Evolutionary conservation across 1,140 invertebrate species (phyloP), one percentile per base, ranked within the genome.

Genomic region (Mactra quadrangularis): DNA sequence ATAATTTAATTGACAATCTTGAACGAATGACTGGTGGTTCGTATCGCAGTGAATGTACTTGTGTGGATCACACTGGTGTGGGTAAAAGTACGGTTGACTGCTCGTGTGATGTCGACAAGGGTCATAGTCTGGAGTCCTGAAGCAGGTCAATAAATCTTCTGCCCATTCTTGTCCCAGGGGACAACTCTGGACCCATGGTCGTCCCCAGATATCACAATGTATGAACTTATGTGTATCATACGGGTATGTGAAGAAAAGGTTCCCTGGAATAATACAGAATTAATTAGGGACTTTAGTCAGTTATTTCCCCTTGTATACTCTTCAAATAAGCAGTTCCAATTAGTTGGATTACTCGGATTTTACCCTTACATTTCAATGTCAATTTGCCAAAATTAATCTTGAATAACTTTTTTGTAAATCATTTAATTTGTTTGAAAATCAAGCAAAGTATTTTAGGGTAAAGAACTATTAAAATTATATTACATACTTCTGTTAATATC

Each of bases 191-290:
- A 84, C 55, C 79, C 85, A 89, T 22, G 87, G 85, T 17, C 86
- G 50, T 15, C 88, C 88, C 79, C 83, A 89, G 11, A 87, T 38
- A 70, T 88, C 87, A 59, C 88, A 89, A 33, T 88, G 82, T 55
- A 88, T 84, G 35, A 66, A 88, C 83, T 81, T 81, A 47, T 72
- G 66, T 11, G 38, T 41, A 59, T 88, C 79, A 6, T n/a, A 22
- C 0, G 85, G 71, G 33, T 84, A 86, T 13, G 59, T 29, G 52
- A 85, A 88, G 57, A 76, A 87, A 62, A 84, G 22, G 25, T 85
- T 64, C 29, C 60, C 79, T 82, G 50, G 15, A 9, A 31, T 35
- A n/a, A n/a, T n/a, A n/a, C n/a, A n/a, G n/a, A n/a, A n/a, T n/a
- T n/a, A n/a, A n/a, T n/a, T n/a, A n/a, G n/a, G n/a, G n/a, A n/a